A percentile compares a stretch with the other conserved stretches of the same genome.
Evolutionary conservation across 2,888 invertebrate species (phyloP).

Genomic region (Cryptosula pallasiana): DNA sequence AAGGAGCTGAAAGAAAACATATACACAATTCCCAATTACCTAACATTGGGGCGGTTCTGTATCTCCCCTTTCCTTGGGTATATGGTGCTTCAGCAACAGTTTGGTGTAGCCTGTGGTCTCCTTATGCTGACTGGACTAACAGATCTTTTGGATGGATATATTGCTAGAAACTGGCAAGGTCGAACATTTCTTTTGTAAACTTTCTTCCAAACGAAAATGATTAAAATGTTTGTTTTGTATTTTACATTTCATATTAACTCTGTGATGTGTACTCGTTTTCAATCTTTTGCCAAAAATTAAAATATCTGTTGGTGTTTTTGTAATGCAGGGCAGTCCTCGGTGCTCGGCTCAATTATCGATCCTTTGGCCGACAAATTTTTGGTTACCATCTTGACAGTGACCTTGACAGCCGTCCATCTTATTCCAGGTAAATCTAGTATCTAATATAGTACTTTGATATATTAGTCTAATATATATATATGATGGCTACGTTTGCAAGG

Average conservation of each 20-base stretch:
- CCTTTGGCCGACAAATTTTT: constrained; percentile 95
- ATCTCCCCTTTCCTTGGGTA: constrained; percentile 84
- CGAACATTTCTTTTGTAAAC: too few species aligned
- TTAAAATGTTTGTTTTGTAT: too few species aligned
- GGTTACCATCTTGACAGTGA: constrained; percentile 79
- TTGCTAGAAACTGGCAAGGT: constrained; percentile 70
- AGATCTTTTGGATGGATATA: constrained; percentile 94
- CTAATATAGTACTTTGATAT: too few species aligned
- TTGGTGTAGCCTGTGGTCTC: constrained; percentile 70
- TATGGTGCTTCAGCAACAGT: constrained; percentile 76
- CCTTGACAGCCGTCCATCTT: constrained; percentile 76
- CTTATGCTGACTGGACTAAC: constrained; percentile 81
- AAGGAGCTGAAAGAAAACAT: constrained; percentile 68
- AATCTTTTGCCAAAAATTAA: neutral
- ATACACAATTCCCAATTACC: constrained; percentile 84
- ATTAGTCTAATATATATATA: too few species aligned
- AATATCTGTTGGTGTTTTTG: neutral
- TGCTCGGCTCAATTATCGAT: constrained; percentile 89
- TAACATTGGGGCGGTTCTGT: constrained; percentile 78
- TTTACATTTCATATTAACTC: neutral
- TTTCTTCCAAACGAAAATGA: too few species aligned
- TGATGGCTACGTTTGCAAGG: too few species aligned
- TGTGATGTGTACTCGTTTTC: too few species aligned
- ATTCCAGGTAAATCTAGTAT: constrained; percentile 79
- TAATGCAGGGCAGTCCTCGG: constrained; percentile 76